These are phyloP conservation scores for Bombus terrestris DNA, from an alignment of 1,140 invertebrate species.

Conservation along the genomic window DNA sequence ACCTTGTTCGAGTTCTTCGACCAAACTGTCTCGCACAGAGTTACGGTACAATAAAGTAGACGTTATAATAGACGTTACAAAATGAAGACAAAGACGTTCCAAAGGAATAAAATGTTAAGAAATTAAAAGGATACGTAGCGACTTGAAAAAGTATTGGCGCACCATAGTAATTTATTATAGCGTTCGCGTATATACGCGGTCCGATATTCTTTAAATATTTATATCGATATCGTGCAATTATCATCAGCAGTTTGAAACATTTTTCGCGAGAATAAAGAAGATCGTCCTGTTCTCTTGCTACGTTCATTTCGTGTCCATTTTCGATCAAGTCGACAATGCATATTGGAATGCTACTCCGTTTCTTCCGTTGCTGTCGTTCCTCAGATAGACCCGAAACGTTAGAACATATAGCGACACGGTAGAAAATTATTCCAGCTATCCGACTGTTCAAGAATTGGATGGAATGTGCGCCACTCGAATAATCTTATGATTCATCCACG, in stretches of 20 bases:
- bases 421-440: not conserved
- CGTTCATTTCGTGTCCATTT: not conserved
- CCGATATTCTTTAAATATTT: not conserved
- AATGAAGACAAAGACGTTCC: not conserved
- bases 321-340: constrained; percentile 4
- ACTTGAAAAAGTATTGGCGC: too few species aligned
- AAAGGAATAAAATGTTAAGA: not conserved
- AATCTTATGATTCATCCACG: not conserved
- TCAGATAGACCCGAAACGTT: not conserved
- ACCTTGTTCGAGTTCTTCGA: not conserved
- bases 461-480: not conserved
- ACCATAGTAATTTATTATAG: too few species aligned
- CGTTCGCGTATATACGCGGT: too few species aligned
- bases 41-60: not conserved
- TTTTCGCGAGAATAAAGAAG: not conserved
- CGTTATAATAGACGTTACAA: too few species aligned
- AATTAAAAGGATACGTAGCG: too few species aligned
- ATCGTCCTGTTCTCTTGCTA: not conserved
- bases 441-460: not conserved
- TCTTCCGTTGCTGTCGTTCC: constrained; percentile 18
- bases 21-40: not conserved
- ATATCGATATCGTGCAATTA: not conserved
- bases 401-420: not conserved
- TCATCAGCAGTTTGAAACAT: not conserved
- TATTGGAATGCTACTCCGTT: constrained; percentile 4